Evolutionary conservation across 2,888 invertebrate genomes (phyloP), one percentile per base, ranked within the genome.

Genomic region (Cerastoderma edule): DNA sequence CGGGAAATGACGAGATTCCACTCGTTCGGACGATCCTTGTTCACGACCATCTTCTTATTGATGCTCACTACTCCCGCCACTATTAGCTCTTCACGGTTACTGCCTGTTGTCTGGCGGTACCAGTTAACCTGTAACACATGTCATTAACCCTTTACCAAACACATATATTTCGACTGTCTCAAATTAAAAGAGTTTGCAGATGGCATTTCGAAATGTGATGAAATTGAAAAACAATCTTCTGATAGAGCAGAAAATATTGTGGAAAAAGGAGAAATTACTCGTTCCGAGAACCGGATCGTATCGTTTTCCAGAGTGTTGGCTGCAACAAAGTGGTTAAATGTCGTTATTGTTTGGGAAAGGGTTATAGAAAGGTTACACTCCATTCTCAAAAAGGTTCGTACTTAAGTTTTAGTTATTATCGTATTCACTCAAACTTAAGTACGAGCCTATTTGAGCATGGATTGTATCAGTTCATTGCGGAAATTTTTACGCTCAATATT

Each of bases 1-100:
- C 60, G 16, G 10, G 22, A 22, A 39, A 60, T 60, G 2, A 60
- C 19, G 39, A 60, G 60, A 22, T 60, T 60, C 60, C 60, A 60
- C 27, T 60, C 60, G 35, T 60, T 60, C 0, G 35, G 39, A 3
- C 60, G 16, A 3, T 39, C 60, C 39, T 60, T 60, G n/a, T 39
- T 60, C 8, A 60, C 60, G 6, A 39, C 60, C 60, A 60, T 60
- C 27, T 60, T 60, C 2, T 60, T 60, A 27, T 39, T 39, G 1
- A 3, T 6, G 13, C 39, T 39, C 8, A 39, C 16, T 4, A 24
- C 4, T 2, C 60, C 60, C 6, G 24, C 10, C 16, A 44, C 24
- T 13, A 60, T 6, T 3, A 35, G 39, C 27, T 39, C 39, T 8
- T 60, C 60, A n/a, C 39, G n/a, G 1, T 32, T 8, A n/a, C 2